Percentiles rank a stretch among this genome's conserved stretches.
Conservation (phyloP, 1,140 invertebrate species). For the Saccostrea cuccullata region DNA sequence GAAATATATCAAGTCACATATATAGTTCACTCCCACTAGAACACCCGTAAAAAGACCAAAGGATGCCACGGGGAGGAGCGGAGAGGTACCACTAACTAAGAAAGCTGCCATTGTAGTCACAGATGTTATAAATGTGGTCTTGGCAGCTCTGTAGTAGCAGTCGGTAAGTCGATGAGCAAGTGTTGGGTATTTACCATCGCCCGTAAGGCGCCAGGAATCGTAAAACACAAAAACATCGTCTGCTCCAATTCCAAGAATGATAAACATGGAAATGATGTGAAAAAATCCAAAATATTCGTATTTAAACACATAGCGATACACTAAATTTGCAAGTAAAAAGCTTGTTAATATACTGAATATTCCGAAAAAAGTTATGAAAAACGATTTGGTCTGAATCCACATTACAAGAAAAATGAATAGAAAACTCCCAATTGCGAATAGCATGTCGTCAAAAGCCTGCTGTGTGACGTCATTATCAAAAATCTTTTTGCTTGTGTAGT, state of each 20-base stretch:
- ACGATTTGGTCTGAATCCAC: constrained; percentile 63
- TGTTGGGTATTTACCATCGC: constrained; percentile 55
- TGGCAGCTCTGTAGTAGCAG: constrained; percentile 68
- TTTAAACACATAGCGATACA: constrained; percentile 68
- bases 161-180: constrained; percentile 70
- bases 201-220: constrained; percentile 69
- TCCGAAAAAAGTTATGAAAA: constrained; percentile 64
- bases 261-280: constrained; percentile 71
- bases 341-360: constrained; percentile 69
- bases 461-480: constrained; percentile 55
- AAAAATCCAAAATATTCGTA: constrained; percentile 73
- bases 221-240: constrained; percentile 74
- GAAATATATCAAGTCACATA: constrained; percentile 74
- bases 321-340: constrained; percentile 68
- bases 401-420: constrained; percentile 67
- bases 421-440: constrained; percentile 65
- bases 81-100: constrained; percentile 66
- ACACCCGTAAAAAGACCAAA: constrained; percentile 74
- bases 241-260: constrained; percentile 73
- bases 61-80: constrained; percentile 66
- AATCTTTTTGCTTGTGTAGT: constrained; percentile 54
- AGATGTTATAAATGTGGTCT: constrained; percentile 72
- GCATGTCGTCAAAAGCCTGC: constrained; percentile 64
- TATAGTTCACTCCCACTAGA: constrained; percentile 71
- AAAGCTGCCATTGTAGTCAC: constrained; percentile 74